Evolutionary conservation across 2,797 vertebrate genomes (phyloP).

Genomic region (Benthosema pterotum): DNA sequence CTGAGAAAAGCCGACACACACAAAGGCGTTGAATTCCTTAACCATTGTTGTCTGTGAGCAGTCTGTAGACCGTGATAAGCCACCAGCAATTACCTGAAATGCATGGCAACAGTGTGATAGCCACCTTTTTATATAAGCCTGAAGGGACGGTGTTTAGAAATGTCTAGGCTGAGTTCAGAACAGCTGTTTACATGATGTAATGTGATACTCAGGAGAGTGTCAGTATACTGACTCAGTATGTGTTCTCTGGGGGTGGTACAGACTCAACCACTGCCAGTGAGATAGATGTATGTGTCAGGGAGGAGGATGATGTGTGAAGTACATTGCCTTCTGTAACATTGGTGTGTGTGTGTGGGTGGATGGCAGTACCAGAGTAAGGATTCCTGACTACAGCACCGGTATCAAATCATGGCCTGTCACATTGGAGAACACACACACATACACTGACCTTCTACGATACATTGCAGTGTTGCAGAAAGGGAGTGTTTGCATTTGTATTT

Average conservation of each 20-base stretch:
- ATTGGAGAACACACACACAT: not conserved
- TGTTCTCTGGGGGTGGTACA: not conserved
- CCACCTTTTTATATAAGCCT: conserved; percentile 25
- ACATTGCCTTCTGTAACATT: no score
- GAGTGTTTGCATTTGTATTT: not conserved
- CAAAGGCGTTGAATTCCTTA: no score
- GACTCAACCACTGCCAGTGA: no score
- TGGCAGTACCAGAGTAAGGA: conserved; percentile 17
- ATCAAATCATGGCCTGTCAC: conserved; percentile 47
- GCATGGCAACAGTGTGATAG: not conserved
- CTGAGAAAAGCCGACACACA: no score
- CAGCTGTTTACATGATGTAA: conserved; percentile 40
- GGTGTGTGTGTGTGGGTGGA: not conserved
- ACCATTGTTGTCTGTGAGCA: no score
- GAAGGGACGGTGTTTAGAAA: conserved; percentile 27
- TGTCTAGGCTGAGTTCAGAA: conserved; percentile 29
- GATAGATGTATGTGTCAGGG: not conserved
- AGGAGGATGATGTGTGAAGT: not conserved
- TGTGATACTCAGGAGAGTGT: conserved; percentile 11
- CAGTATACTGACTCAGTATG: no score
- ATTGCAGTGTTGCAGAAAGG: not conserved
- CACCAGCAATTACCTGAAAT: no score
- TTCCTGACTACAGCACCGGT: conserved; percentile 53
- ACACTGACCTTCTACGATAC: not conserved
- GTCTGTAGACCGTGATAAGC: no score